Evolutionary conservation across 2,113 vertebrate genomes (phyloP), one percentile per base, ranked within the genome.

Genomic region (Cyanocitta stelleri): DNA sequence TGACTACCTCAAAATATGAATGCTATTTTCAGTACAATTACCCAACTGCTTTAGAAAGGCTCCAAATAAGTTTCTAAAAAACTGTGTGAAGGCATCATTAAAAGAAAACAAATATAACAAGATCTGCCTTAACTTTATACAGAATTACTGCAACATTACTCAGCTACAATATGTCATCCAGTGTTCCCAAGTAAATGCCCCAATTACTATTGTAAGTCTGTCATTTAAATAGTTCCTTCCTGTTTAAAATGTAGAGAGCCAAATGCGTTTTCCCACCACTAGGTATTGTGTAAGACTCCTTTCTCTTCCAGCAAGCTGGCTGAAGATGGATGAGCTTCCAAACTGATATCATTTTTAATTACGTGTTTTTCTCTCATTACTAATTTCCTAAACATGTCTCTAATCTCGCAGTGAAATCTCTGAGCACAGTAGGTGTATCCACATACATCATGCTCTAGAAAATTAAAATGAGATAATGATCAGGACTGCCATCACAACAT

Each of bases 261-360:
- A 92, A 95, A 85, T 77, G 56, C 4, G 61, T 94, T 97, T 97
- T 97, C 96, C 94, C 95, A 97, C 93, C 91, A 68, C 75, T 74
- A 63, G 77, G 72, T 76, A 95, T 93, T 97, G 94, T 96, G 94
- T 88, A 91, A 96, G 85, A 54, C 41, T 95, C 84, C 77, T 24
- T 97, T 97, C 91, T 93, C 87, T 94, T 95, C 84, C 95, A 96
- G 90, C 75, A 89, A 95, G 89, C 85, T 93, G 75, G 58, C 91
- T 91, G 91, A 97, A 97, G 95, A 97, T 89, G 80, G 96, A 97
- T 94, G 94, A 96, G 83, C 86, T 94, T 96, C 91, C 90, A 97
- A 93, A 87, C 74, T 90, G 94, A 83, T 94, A 96, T 46, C 15
- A 89, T 92, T 96, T 96, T 94, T 96, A 97, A 96, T 96, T 92